Base-by-base conservation (phyloP, 1,140 invertebrate genomes). In the Tigriopus japonicus region DNA sequence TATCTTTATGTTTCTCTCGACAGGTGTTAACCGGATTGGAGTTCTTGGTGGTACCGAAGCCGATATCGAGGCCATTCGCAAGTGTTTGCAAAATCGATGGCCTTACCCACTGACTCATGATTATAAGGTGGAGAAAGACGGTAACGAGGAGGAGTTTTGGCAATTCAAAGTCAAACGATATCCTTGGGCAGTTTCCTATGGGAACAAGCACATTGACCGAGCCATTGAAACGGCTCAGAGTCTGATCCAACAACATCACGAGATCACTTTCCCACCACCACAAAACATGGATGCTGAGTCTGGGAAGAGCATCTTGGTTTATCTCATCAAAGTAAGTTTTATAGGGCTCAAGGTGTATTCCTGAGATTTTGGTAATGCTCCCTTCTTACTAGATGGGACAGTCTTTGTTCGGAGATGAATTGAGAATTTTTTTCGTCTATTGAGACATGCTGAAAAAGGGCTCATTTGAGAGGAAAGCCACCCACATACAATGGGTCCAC, bases 101-200 rank as follows among this genome's bases (percentile, higher is more conserved):
- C 52, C 52, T 19, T 54, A 54, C 35, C 52, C 52, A 21, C 21
- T 54, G 35, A 23, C 52, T 28, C 52, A 54, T 7, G 52, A 54
- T 13, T 23, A 28, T 7, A 54, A 28, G 10, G n/a, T 54, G 17
- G 52, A 54, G 24, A 35, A 35, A 35, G 28, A 35, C 3, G 28
- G 28, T 9, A 35, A 35, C 28, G 45, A 23, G 21, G 21, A 21
- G n/a, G 19, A 54, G 35, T 21, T 54, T 28, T 28, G 35, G 21
- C 17, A 23, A 15, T 54, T 54, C 52, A 54, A 54, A 54, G 52
- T 54, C n/a, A 54, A 54, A 28, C 52, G 52, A 54, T 54, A 54
- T 21, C 52, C 52, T 14, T 54, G 52, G 52, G 52, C 52, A 6
- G n/a, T 23, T 6, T 54, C 52, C 14, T 54, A 54, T 28, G 52